phyloP scores from a whole-genome alignment of 1,140 invertebrate species.

The Teleogryllus occipitalis region DNA sequence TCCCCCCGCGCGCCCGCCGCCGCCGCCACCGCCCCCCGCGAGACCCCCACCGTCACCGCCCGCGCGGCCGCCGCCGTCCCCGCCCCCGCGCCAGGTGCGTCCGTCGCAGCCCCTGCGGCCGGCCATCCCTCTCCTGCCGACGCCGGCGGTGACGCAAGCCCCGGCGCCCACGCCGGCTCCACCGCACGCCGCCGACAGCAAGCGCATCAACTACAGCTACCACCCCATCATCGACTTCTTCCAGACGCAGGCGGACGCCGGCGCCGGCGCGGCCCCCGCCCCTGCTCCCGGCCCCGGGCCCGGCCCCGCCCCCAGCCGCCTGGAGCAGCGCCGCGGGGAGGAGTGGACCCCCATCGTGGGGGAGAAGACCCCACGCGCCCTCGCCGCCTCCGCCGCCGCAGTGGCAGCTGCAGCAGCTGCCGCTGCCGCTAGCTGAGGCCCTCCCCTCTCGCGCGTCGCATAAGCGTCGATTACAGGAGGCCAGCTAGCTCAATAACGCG shows the following conservation, averaged over 20 bases:
- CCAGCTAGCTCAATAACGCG: too few relatives aligned
- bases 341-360: slow-evolving; percentile 27
- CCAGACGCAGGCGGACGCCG: slow-evolving; percentile 27
- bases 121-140: slow-evolving; percentile 48
- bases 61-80: not conserved
- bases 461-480: too few relatives aligned
- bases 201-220: slow-evolving; percentile 68
- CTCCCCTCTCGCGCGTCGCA: too few relatives aligned
- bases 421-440: not conserved
- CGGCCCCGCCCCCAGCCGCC: not conserved
- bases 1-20: not conserved
- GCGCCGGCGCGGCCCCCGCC: too few relatives aligned
- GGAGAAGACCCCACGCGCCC: not conserved
- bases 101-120: slow-evolving; percentile 63
- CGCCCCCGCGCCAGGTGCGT: slow-evolving; percentile 32
- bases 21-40: not conserved
- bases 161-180: not conserved
- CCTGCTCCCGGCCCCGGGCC: too few relatives aligned
- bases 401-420: not conserved
- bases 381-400: not conserved
- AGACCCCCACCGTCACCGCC: not conserved
- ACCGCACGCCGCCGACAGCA: slow-evolving; percentile 31
- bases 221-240: slow-evolving; percentile 81
- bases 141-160: not conserved
- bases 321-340: not conserved